Percentiles rank a stretch among this genome's conserved stretches.
Conservation (phyloP, 2,888 invertebrate species). For the Temnothorax ravouxi region DNA sequence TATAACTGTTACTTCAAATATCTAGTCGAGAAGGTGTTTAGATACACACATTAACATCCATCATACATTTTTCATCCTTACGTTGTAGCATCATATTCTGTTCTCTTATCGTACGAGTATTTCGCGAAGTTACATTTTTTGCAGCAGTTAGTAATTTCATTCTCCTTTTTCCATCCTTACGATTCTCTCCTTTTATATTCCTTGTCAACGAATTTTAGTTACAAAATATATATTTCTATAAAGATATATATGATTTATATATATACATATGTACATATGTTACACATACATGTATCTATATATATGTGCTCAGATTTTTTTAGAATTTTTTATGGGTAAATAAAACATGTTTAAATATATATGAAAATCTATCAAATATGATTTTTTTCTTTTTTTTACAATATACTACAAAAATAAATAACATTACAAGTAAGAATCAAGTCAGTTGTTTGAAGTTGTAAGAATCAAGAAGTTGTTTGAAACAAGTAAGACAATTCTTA, state of each 20-base stretch:
- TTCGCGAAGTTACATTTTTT: constrained; percentile 52
- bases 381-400: neutral
- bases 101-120: constrained; percentile 60
- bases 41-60: constrained; percentile 75
- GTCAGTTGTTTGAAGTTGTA: neutral
- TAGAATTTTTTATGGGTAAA: neutral
- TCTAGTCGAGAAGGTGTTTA: constrained; percentile 67
- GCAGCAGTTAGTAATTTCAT: constrained; percentile 57
- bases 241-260: neutral
- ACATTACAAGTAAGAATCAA: neutral
- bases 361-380: neutral
- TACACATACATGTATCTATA: neutral
- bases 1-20: constrained; percentile 65
- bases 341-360: neutral
- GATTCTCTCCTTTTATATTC: constrained; percentile 17
- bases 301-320: neutral
- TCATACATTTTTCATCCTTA: constrained; percentile 77
- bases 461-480: neutral
- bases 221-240: constrained; percentile 4
- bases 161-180: constrained; percentile 50
- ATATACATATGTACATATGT: neutral
- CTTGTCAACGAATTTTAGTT: constrained; percentile 39
- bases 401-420: neutral
- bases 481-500: neutral
- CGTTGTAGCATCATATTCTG: constrained; percentile 68